Conservation (phyloP, 2,113 vertebrate species). For the Ciconia stormi region DNA sequence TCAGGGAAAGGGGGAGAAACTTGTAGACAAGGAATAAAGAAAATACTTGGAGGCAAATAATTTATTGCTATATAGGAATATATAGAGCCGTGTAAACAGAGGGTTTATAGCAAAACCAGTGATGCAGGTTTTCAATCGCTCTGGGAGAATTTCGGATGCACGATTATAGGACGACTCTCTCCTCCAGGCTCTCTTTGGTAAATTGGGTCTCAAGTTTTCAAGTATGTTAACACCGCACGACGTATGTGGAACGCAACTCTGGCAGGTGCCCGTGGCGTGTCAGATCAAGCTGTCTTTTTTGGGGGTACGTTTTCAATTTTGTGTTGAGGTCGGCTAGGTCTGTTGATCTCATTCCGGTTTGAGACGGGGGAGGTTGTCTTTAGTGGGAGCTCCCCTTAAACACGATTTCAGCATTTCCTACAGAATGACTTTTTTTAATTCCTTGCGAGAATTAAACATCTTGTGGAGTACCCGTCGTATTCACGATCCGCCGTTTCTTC, state of each 20-base stretch:
- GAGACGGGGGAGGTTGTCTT: not conserved
- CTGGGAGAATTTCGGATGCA: not conserved
- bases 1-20: not conserved
- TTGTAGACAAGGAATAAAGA: not conserved
- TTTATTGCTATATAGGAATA: conserved; percentile 6
- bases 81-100: conserved; percentile 29
- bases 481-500: not conserved
- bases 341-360: fast-evolving
- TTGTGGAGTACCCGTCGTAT: fast-evolving
- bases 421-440: not conserved
- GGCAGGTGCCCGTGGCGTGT: fast-evolving
- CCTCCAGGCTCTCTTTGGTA: not conserved
- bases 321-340: not conserved
- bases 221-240: not conserved
- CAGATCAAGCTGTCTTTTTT: not conserved
- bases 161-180: not conserved
- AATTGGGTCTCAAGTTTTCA: not conserved
- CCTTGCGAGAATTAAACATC: not conserved
- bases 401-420: not conserved
- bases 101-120: not conserved
- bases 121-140: conserved; percentile 26
- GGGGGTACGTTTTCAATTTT: fast-evolving
- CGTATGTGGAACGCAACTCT: not conserved
- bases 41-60: conserved; percentile 25
- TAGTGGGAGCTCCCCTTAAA: not conserved